Base-by-base conservation (phyloP, 2,888 invertebrate species). In the Drosophila atroscutellata region DNA sequence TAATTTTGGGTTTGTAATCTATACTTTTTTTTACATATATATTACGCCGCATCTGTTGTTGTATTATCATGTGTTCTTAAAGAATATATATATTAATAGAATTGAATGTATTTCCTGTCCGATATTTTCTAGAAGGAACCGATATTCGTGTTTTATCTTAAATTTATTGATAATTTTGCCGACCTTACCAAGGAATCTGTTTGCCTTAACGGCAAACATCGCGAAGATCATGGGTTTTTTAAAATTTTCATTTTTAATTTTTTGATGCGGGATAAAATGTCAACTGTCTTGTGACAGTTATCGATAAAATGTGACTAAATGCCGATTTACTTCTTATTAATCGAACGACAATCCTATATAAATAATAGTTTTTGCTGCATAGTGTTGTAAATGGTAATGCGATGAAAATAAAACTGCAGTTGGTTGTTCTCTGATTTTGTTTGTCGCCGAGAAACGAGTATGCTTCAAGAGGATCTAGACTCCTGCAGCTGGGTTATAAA, bases 401-500 rank as follows among this genome's bases (percentile, higher is more conserved):
- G 42, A 68, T 26, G 37, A 37, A 32, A 28, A 51, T 26, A 7
- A 32, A 51, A 34, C 15, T 45, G 15, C 8, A 50, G 45, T 32
- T 67, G 15, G 42, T 57, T 77, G 62, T 47, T 57, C 30, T 42
- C 36, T 61, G 45, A 45, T 60, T 47, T 66, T 54, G 42, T 50
- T 56, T 61, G 63, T 24, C 32, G 45, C 30, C 37, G 13, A 56
- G 20, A 34, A 28, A 51, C 32, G 32, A 56, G 34, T 59, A 15
- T 24, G 32, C 55, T 59, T 32, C 9, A 49, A 39, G 20, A n/a
- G 37, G 28, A 45, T 54, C 26, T 54, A 65, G 55, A 26, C 15
- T 37, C 56, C 63, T 60, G 47, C 26, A 61, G 54, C 63, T 75
- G 83, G 84, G 84, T 89, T 84, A 84, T 84, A 84, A 84, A 84